A percentile compares a stretch with the other conserved stretches of the same genome.
Evolutionary conservation across 30 jellyfish, hydroid and myxozoan species (phyloP).

Genomic region (Hydractinia symbiolongicarpus): DNA sequence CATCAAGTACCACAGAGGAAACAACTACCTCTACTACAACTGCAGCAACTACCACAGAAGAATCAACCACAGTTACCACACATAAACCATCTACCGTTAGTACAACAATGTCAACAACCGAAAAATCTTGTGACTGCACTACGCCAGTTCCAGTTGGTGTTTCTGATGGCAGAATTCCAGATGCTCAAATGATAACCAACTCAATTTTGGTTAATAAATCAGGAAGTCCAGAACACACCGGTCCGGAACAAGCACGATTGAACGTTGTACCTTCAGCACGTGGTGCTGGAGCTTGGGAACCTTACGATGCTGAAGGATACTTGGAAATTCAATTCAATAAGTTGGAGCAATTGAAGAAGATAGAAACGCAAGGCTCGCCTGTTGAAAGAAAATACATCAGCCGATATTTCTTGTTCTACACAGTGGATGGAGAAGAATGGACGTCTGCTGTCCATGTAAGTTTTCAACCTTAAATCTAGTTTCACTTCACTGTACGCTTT

Average conservation of each 20-base stretch:
- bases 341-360: slow-evolving; percentile 8
- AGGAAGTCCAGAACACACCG: slow-evolving; percentile 2
- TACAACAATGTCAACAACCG: neutral
- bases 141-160: slow-evolving; percentile 22
- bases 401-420: neutral
- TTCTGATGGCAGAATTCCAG: slow-evolving; percentile 20
- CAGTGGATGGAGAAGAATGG: slow-evolving; percentile 22
- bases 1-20: slow-evolving; percentile 7
- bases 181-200: neutral
- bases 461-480: neutral
- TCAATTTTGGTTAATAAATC: slow-evolving; percentile 11
- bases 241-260: slow-evolving; percentile 32
- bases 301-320: slow-evolving; percentile 25
- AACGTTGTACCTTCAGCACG: slow-evolving; percentile 10
- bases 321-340: slow-evolving; percentile 10
- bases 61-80: neutral
- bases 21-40: slow-evolving; percentile 4
- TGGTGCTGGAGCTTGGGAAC: slow-evolving; percentile 44
- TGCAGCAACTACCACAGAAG: neutral
- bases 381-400: neutral
- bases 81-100: neutral
- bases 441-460: neutral
- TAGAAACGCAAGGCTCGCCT: slow-evolving; percentile 37
- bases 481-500: too few relatives aligned
- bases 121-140: slow-evolving; percentile 15